phyloP scores from a whole-genome alignment of 2,888 invertebrate genomes.

The Brachyptera putata region DNA sequence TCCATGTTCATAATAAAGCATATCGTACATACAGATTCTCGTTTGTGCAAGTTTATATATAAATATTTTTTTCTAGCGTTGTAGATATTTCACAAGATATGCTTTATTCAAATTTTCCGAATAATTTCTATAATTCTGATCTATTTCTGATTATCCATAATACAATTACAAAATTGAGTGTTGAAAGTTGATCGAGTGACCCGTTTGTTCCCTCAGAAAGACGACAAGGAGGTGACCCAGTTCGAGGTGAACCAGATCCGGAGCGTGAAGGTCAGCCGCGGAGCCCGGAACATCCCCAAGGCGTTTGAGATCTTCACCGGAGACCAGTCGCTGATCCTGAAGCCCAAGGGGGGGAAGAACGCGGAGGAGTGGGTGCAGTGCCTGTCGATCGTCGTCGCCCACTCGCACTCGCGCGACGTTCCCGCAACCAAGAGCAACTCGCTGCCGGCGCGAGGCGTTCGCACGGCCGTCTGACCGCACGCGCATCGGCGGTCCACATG shows the following conservation, averaged over 20 bases:
- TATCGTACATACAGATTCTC: no score
- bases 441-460: not conserved
- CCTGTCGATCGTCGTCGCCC: slow-evolving; percentile 87
- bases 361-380: slow-evolving; percentile 97
- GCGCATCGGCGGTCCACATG: no score
- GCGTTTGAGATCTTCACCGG: slow-evolving; percentile 96
- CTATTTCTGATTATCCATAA: no score
- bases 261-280: slow-evolving; percentile 88
- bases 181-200: no score
- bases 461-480: not conserved
- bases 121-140: no score
- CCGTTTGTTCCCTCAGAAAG: slow-evolving; percentile 70
- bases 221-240: slow-evolving; percentile 53
- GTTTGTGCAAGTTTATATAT: no score
- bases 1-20: no score
- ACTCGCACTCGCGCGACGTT: not conserved
- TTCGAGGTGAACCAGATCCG: slow-evolving; percentile 92
- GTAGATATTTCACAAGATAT: no score
- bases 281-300: slow-evolving; percentile 88
- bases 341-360: slow-evolving; percentile 91
- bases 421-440: not conserved
- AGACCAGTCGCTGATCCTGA: slow-evolving; percentile 86
- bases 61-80: no score
- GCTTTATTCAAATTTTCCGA: no score
- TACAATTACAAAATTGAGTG: no score